Conservation (phyloP, 1,140 invertebrate species). For the Eufriesea mexicana region DNA sequence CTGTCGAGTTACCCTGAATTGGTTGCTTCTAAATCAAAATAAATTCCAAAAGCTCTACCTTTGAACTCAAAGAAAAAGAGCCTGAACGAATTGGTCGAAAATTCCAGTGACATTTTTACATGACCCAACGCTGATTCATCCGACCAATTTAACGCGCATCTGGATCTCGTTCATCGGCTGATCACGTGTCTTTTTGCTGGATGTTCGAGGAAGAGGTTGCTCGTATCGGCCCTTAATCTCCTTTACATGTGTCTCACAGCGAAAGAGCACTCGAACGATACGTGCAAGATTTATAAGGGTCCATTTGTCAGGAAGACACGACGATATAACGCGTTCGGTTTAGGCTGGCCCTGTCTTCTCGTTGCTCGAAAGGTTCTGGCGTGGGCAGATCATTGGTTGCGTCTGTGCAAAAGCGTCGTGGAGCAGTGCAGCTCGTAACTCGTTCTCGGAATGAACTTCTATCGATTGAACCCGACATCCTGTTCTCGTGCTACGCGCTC, state of each 20-base stretch:
- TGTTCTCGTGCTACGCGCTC: not conserved
- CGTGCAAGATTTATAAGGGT: not conserved
- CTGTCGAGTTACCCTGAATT: not conserved
- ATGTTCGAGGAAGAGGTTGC: not conserved
- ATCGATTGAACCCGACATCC: conserved; percentile 23
- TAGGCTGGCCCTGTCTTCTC: not conserved
- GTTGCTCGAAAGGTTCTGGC: not conserved
- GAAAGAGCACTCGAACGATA: not conserved
- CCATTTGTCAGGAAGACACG: not conserved
- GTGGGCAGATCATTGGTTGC: conserved; percentile 1
- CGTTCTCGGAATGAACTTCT: conserved; percentile 32
- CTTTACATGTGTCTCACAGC: not conserved
- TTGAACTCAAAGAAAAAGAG: not conserved
- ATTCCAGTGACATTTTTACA: conserved; percentile 9
- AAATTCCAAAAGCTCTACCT: not conserved
- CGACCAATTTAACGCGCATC: conserved; percentile 10
- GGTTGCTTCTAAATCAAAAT: not conserved
- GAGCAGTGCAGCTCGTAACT: conserved; percentile 21
- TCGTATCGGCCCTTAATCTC: not conserved
- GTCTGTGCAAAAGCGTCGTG: not conserved
- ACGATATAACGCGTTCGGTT: not conserved
- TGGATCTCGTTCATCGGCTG: conserved; percentile 5
- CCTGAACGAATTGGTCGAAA: not conserved
- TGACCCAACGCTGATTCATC: not conserved
- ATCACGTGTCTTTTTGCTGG: not conserved